These are phyloP conservation scores for Drosophila colorata DNA, from an alignment of 2,888 invertebrate species.

Conservation along the genomic window DNA sequence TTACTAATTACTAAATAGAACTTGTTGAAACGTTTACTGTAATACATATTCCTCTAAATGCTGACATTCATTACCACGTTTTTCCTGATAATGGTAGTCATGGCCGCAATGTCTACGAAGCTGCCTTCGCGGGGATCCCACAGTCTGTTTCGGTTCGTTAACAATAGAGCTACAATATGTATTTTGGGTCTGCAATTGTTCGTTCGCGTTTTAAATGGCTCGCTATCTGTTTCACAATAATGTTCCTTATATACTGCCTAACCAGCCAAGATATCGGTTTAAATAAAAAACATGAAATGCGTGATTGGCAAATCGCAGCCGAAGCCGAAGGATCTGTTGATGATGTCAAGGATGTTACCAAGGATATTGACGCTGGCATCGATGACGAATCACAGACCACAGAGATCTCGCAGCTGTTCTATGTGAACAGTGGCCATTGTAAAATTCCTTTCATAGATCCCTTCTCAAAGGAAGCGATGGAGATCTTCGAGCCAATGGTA, in stretches of 20 bases:
- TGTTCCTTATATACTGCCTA: slow-evolving; percentile 13
- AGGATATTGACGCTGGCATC: too few species aligned
- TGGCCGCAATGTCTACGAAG: neutral
- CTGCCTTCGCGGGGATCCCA: neutral
- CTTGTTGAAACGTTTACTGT: neutral
- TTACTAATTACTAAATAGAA: slow-evolving; percentile 2
- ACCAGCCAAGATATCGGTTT: neutral
- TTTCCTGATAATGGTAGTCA: slow-evolving; percentile 3
- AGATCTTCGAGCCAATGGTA: slow-evolving; percentile 85
- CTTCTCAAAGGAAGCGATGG: slow-evolving; percentile 86
- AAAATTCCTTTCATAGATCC: slow-evolving; percentile 88
- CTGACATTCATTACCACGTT: neutral
- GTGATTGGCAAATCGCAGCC: neutral
- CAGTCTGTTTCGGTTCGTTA: slow-evolving; percentile 29
- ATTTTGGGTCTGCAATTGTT: slow-evolving; percentile 3
- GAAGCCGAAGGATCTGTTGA: neutral
- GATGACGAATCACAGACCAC: neutral
- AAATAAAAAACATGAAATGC: neutral
- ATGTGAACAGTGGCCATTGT: slow-evolving; percentile 87
- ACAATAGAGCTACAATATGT: slow-evolving; percentile 25
- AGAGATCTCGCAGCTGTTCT: slow-evolving; percentile 27
- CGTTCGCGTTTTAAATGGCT: slow-evolving; percentile 37
- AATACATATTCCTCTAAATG: neutral
- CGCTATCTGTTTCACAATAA: slow-evolving; percentile 3
- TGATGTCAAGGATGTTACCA: too few species aligned